Evolutionary conservation across 2,113 vertebrate species (phyloP), one percentile per base, ranked within the genome.

Genomic region (Pleuronectes platessa): DNA sequence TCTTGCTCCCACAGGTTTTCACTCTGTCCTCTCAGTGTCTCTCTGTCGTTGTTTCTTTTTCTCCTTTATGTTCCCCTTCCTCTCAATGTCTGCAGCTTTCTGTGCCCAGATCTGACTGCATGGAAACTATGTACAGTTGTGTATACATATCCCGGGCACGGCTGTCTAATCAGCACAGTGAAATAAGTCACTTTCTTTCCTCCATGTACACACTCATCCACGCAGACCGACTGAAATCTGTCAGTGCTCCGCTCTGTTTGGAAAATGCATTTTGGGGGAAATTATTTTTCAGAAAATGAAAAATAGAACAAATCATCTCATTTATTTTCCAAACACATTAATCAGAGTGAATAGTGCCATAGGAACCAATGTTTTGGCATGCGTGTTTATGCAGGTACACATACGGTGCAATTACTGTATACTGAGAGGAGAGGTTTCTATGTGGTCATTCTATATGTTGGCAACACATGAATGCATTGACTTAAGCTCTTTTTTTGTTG

Each of bases 271-370:
- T 74, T 37, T 23, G 55, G 70, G 80, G 61, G 23, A 63, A 76
- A 58, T 56, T 59, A 45, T 65, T 26, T 67, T 82, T 88, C 61
- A 87, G 31, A 82, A 74, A 84, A 72, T 54, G 58, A 84, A 82
- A 71, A 40, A 4, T 53, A 73, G 71, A 27, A 86, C 69, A 84
- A 83, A 79, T 87, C 71, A 82, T 78, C 74, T 62, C 13, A 40
- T 82, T 86, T 81, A 76, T 75, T 62, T 79, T 88, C 90, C 76
- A 79, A 78, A 85, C 80, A 76, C 62, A 67, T 89, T 79, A 89
- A 84, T 89, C 76, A 85, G 42, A 61, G 59, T 84, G 87, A 90
- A 81, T 61, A 67, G 90, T 86, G 75, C 76, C 6, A 15, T n/a
- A 56, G 14, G 67, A 78, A 59, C 47, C 65, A 51, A 17, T 89